phyloP scores from a whole-genome alignment of 2,888 invertebrate species.

The Brachyptera putata region DNA sequence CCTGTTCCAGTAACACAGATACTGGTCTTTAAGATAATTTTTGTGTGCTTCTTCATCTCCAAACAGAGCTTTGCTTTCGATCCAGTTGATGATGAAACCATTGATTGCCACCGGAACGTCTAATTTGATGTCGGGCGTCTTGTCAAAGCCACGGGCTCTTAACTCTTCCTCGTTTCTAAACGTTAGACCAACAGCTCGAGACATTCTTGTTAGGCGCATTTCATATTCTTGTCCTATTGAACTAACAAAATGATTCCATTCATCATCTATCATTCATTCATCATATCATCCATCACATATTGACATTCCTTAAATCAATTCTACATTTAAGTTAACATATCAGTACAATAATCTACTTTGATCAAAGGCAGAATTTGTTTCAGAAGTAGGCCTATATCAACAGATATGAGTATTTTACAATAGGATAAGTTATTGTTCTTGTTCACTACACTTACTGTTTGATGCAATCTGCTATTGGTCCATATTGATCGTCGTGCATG shows the following conservation, averaged over 20 bases:
- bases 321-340: no score
- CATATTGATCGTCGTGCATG: conserved; percentile 79
- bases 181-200: conserved; percentile 55
- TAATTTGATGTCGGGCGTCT: conserved; percentile 90
- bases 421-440: not conserved
- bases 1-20: conserved; percentile 84
- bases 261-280: not conserved
- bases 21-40: conserved; percentile 77
- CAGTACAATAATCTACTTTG: no score
- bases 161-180: conserved; percentile 75
- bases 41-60: conserved; percentile 78
- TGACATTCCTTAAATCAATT: no score
- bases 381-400: conserved; percentile 17
- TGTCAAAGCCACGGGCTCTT: conserved; percentile 81
- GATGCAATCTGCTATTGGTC: conserved; percentile 72
- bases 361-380: no score
- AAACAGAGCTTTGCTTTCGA: conserved; percentile 95
- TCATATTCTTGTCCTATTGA: conserved; percentile 85
- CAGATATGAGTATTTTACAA: conserved; percentile 3
- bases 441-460: conserved; percentile 54
- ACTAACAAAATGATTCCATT: conserved; percentile 46
- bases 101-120: conserved; percentile 84
- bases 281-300: conserved; percentile 17
- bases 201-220: conserved; percentile 61
- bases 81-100: conserved; percentile 87